phyloP scores from a whole-genome alignment of 2,888 invertebrate genomes.

The Eumerus sabulonum region DNA sequence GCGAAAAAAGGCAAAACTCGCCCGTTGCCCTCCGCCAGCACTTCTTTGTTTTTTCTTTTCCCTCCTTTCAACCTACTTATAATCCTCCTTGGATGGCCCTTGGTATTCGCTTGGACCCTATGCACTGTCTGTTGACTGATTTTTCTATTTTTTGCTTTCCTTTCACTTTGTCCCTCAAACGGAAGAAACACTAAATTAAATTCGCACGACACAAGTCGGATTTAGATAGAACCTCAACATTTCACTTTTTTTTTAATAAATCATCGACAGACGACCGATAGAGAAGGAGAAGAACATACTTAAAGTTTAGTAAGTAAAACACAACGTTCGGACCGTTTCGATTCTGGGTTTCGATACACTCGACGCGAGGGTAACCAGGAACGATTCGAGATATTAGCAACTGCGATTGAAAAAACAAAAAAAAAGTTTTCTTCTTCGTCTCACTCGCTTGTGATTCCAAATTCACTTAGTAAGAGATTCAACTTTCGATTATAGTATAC shows the following conservation, averaged over 20 bases:
- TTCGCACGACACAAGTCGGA: constrained; percentile 3
- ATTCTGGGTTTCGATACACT: no score
- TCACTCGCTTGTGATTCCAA: constrained; percentile 21
- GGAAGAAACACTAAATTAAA: constrained; percentile 19
- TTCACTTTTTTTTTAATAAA: no score
- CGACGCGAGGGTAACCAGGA: not conserved
- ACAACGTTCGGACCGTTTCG: not conserved
- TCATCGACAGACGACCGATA: constrained; percentile 14
- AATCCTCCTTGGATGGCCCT: not conserved
- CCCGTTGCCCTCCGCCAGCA: constrained; percentile 30
- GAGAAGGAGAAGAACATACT: constrained; percentile 2
- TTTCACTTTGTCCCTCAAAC: constrained; percentile 40
- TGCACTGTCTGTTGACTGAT: no score
- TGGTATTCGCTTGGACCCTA: not conserved
- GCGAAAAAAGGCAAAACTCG: constrained; percentile 32
- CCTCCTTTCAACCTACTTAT: constrained; percentile 24
- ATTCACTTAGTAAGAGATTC: constrained; percentile 20
- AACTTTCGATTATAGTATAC: constrained; percentile 39
- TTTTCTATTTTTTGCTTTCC: constrained; percentile 18
- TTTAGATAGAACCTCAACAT: constrained; percentile 20
- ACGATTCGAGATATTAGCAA: constrained; percentile 13
- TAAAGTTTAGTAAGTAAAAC: constrained; percentile 36
- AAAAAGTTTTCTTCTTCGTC: no score
- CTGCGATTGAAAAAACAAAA: no score
- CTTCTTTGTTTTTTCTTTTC: no score